Base-by-base conservation (phyloP, 2,888 invertebrate genomes). In the Euzophera pinguis region DNA sequence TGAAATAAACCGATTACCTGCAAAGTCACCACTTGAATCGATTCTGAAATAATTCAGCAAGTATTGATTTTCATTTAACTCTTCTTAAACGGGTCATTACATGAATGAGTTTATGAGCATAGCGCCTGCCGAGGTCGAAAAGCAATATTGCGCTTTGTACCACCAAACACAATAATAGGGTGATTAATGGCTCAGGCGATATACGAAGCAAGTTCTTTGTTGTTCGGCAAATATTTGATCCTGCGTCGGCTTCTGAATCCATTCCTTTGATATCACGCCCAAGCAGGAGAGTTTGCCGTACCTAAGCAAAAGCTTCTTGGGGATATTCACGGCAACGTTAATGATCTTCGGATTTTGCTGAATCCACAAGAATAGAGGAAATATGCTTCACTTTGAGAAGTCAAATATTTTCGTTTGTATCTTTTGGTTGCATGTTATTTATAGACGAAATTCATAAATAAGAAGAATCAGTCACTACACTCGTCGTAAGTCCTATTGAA, bases 151-250 rank as follows among this genome's bases (percentile, higher is more conserved):
- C 76, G 80, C 80, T 81, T 83, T 84, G 81, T 82, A 77, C 77
- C 74, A 72, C 75, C 71, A 68, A 74, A 71, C 75, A 80, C 82
- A 87, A 86, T 85, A 84, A 81, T 79, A 73, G 79, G 65, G 80
- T 89, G 87, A 89, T 89, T 87, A 88, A 89, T 89, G 86, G 78
- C 75, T 74, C 73, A 71, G 71, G 71, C 83, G 80, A 81, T 84
- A 81, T 78, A 79, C 75, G 73, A 65, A 69, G 76, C 75, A 71
- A 81, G 76, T 80, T 84, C 84, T 86, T 88, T 88, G 86, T 86
- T 84, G 83, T 77, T 79, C 67, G 65, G 75, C 84, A 86, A 88
- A 89, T 87, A 86, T 89, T 84, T 81, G 82, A 82, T 81, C 78
- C 51, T 53, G 67, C 67, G 71, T 65, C 75, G 75, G 71, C 75